phyloP scores from a whole-genome alignment of 2,888 invertebrate genomes.

The Xylophagus ater region DNA sequence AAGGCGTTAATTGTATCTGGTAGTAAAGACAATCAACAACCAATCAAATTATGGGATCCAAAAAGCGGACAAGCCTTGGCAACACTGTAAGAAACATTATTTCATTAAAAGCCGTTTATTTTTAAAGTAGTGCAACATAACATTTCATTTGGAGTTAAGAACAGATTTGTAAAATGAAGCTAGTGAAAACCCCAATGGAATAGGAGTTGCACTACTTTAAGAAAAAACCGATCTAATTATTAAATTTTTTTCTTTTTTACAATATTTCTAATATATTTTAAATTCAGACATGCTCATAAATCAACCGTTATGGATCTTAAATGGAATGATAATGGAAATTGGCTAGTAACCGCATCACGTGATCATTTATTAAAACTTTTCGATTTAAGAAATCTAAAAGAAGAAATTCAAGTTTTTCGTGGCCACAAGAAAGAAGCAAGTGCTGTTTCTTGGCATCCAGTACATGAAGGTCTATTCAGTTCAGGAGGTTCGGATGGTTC shows the following conservation, averaged over 20 bases:
- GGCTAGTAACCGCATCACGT: conserved; percentile 95
- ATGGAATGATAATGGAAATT: conserved; percentile 99
- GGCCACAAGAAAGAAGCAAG: conserved; percentile 99
- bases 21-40: conserved; percentile 99
- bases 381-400: conserved; percentile 89
- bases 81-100: conserved; percentile 58
- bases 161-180: no score
- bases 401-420: conserved; percentile 93
- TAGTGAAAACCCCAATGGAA: no score
- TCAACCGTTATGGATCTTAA: conserved; percentile 98
- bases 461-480: conserved; percentile 93
- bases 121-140: no score
- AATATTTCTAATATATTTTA: no score
- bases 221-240: no score
- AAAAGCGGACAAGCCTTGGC: conserved; percentile 90
- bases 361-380: conserved; percentile 96
- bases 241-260: no score
- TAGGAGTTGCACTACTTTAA: no score
- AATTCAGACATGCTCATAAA: conserved; percentile 94
- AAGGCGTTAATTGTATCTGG: conserved; percentile 95
- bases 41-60: conserved; percentile 99
- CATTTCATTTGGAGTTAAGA: no score
- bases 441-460: conserved; percentile 95
- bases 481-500: conserved; percentile 98
- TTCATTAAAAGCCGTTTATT: no score